A percentile compares a stretch with the other conserved stretches of the same genome.
phyloP scores from a whole-genome alignment of 2,797 vertebrate species.

The Botia almorhae region DNA sequence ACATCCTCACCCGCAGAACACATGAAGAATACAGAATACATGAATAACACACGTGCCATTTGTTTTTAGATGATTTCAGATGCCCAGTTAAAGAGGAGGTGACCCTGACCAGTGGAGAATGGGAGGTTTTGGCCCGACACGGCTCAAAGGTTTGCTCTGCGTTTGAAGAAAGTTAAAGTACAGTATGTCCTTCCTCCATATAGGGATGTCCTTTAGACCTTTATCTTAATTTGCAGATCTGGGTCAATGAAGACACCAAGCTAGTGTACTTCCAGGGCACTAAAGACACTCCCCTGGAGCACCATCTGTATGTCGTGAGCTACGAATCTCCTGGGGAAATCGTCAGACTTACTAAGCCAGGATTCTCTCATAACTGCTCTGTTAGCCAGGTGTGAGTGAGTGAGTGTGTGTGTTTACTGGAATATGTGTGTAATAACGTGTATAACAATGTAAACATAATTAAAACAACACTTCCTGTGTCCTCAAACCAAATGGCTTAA shows the following conservation, averaged over 20 bases:
- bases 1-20: not conserved
- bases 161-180: not conserved
- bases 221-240: slow-evolving; percentile 73
- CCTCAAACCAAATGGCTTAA: no score
- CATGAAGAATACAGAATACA: not conserved
- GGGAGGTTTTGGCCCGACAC: slow-evolving; percentile 85
- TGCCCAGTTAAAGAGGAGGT: slow-evolving; percentile 83
- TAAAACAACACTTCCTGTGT: no score
- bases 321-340: slow-evolving; percentile 81
- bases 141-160: slow-evolving; percentile 82
- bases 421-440: not conserved
- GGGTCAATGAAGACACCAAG: slow-evolving; percentile 85
- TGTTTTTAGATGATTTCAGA: slow-evolving; percentile 80
- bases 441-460: no score
- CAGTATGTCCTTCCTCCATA: not conserved
- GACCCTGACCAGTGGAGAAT: slow-evolving; percentile 85
- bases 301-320: slow-evolving; percentile 86
- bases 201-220: not conserved
- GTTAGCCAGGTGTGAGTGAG: slow-evolving; percentile 70
- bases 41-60: not conserved
- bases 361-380: slow-evolving; percentile 88
- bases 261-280: slow-evolving; percentile 89
- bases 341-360: slow-evolving; percentile 80
- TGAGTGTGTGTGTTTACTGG: not conserved
- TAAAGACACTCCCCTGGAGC: slow-evolving; percentile 85